phyloP scores from a whole-genome alignment of 2,113 vertebrate genomes.

The Antigone vipio region DNA sequence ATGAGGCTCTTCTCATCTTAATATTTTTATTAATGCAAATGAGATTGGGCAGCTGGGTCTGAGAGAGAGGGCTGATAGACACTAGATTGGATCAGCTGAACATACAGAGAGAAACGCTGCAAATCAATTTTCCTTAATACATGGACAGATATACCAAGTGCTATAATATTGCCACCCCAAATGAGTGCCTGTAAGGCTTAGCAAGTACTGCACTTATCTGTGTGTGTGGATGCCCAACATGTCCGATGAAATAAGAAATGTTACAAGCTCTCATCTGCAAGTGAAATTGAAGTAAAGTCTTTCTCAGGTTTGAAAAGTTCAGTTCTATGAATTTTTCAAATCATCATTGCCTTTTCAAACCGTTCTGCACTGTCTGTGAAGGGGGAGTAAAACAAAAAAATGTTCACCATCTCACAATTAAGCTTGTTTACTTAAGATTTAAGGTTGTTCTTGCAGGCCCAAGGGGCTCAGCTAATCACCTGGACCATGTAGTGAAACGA shows the following conservation, averaged over 20 bases:
- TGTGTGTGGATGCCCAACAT: background rate
- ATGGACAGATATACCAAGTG: background rate
- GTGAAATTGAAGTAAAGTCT: background rate
- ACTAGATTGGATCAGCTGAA: background rate
- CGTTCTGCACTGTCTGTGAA: background rate
- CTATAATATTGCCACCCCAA: background rate
- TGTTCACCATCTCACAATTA: background rate
- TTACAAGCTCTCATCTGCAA: background rate
- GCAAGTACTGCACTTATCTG: fast-evolving
- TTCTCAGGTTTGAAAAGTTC: background rate
- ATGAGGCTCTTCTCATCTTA: background rate
- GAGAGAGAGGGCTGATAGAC: background rate
- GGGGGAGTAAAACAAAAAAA: background rate
- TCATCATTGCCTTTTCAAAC: background rate
- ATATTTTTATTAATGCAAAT: background rate
- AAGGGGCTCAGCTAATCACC: background rate
- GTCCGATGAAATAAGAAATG: background rate
- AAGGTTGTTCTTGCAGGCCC: background rate
- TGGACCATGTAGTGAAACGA: background rate
- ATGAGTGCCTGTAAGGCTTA: background rate
- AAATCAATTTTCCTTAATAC: background rate
- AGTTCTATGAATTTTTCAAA: background rate
- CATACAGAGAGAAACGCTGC: background rate
- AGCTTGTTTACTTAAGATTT: background rate
- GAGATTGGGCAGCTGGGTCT: background rate